Conservation (phyloP, 2,888 invertebrate species). For the Aricia artaxerxes region DNA sequence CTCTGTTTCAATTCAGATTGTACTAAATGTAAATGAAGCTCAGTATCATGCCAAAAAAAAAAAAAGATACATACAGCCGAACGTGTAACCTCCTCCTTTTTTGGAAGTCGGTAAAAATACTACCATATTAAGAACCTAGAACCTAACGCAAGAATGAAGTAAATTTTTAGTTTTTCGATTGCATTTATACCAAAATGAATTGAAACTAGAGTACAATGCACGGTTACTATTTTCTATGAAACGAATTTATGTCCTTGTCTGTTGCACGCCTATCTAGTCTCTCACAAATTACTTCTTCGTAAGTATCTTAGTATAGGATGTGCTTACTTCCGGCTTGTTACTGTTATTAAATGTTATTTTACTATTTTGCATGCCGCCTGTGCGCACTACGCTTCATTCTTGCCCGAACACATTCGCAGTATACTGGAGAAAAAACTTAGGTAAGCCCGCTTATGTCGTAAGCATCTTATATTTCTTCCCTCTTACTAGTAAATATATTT, state of each 20-base stretch:
- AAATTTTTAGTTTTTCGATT: too few species aligned
- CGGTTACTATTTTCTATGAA: conserved; percentile 1
- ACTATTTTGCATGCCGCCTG: conserved; percentile 80
- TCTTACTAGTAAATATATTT: too few species aligned
- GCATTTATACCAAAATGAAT: too few species aligned
- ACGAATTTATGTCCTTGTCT: conserved; percentile 37
- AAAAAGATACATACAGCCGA: too few species aligned
- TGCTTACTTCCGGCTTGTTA: conserved; percentile 51
- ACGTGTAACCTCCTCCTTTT: too few species aligned
- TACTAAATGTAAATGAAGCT: too few species aligned
- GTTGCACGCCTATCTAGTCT: conserved; percentile 44
- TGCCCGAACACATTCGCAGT: conserved; percentile 82
- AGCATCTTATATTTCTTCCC: background rate
- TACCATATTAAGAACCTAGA: too few species aligned
- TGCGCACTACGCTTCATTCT: conserved; percentile 80
- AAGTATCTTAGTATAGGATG: conserved; percentile 40
- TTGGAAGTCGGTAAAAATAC: too few species aligned
- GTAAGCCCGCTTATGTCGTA: conserved; percentile 78
- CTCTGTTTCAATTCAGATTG: too few species aligned
- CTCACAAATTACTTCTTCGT: conserved; percentile 40
- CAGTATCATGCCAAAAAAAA: too few species aligned
- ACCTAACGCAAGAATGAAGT: too few species aligned
- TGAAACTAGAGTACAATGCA: background rate
- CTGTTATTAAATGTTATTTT: conserved; percentile 71
- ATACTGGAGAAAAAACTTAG: conserved; percentile 92